Percentiles rank a stretch among this genome's conserved stretches.
Conservation (phyloP, 2,797 vertebrate species). For the Chelonia mydas region DNA sequence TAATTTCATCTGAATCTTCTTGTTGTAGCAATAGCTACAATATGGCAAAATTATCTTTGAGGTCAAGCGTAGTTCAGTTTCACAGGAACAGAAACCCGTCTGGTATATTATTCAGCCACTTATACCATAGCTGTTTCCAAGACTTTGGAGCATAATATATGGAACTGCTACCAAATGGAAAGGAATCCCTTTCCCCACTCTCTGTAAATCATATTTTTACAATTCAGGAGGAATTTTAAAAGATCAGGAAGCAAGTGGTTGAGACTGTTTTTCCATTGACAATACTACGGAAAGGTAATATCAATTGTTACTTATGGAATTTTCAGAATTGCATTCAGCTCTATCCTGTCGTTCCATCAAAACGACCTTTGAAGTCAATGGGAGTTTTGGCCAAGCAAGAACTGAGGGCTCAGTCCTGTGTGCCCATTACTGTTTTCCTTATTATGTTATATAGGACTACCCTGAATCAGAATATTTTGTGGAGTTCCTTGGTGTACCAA, state of each 20-base stretch:
- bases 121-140: neutral
- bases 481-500: neutral
- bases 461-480: neutral
- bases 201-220: neutral
- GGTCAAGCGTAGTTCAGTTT: neutral
- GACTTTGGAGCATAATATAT: neutral
- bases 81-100: neutral
- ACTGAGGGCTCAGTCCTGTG: neutral
- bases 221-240: neutral
- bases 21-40: neutral
- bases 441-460: neutral
- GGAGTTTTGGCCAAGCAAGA: neutral
- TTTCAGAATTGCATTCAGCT: neutral
- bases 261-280: neutral
- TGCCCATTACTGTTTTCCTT: neutral
- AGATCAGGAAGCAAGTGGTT: neutral
- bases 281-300: neutral
- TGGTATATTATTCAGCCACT: neutral
- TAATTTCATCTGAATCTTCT: neutral
- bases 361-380: neutral
- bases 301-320: neutral
- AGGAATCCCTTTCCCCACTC: neutral
- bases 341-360: neutral
- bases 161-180: neutral
- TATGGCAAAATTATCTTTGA: constrained; percentile 11